Base-by-base conservation (phyloP, 2,888 invertebrate species). In the Cactoblastis cactorum region DNA sequence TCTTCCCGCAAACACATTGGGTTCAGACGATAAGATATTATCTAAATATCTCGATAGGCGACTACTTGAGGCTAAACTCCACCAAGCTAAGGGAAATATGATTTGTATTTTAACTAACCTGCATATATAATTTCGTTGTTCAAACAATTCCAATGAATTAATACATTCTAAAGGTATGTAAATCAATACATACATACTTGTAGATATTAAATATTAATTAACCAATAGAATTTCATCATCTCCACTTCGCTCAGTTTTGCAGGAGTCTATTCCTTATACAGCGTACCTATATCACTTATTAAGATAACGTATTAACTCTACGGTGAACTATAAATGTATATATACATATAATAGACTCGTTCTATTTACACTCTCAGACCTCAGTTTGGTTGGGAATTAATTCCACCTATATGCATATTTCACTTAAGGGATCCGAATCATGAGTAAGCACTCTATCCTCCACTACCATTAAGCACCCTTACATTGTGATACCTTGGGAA, bases 401-500 rank as follows among this genome's bases (percentile, higher is more conserved):
- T 17, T 9, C 3, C 37, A 5, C 19, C 41, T 12, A 22, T 14
- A 22, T 41, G 41, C 41, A 41, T 41, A 39, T 39, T 38, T 18
- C 18, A 17, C 18, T 2, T 12, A 18, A 12, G 18, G 38, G 38
- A 38, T 12, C 22, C 11, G 39, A 12, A 41, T 41, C 22, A 22
- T 12, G 39, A 43, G 43, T 43, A 43, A 35, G 34, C 35, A 34
- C 46, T 35, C 45, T 46, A 19, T 34, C 18, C 34, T 18, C 19
- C 14, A 34, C 34, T 34, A 22, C 34, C 35, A 35, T 14, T 9
- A 12, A 24, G 38, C 51, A 51, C 50, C 28, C 32, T 51, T 33
- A 41, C 32, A 51, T 34, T 33, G 14, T 19, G 33, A 37, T 51
- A 33, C 34, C 51, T 51, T 47, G 46, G 39, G 9, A 51, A 46